These are phyloP conservation scores for Paramuricea clavata DNA, from an alignment of 92 coral and sea anemone genomes.

Conservation along the genomic window DNA sequence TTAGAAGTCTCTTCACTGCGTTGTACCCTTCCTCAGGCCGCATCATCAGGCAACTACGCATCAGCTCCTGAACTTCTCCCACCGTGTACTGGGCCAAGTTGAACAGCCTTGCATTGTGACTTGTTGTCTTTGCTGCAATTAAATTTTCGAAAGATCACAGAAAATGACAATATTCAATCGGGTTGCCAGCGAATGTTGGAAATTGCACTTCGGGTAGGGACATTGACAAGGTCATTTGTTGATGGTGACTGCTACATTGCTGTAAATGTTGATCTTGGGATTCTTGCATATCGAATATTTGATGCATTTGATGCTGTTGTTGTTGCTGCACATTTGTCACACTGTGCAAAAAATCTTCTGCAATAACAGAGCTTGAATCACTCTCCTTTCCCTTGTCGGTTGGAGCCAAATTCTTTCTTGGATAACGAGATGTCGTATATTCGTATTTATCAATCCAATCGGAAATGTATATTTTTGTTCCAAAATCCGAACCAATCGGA, in stretches of 20 bases:
- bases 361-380: neutral
- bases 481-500: too few species aligned
- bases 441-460: too few species aligned
- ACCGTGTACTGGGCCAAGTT: neutral
- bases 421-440: too few species aligned
- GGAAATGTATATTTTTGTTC: too few species aligned
- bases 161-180: constrained; percentile 55
- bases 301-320: constrained; percentile 50
- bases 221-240: constrained; percentile 45
- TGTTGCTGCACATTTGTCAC: constrained; percentile 59
- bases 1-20: neutral
- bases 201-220: constrained; percentile 59
- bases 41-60: neutral
- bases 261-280: neutral
- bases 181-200: constrained; percentile 38
- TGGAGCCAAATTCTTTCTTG: too few species aligned
- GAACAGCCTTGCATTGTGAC: neutral
- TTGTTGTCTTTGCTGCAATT: neutral
- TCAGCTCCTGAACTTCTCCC: neutral
- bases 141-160: constrained; percentile 18
- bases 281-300: constrained; percentile 9
- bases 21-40: neutral
- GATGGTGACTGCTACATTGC: neutral
- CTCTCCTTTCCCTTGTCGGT: neutral
- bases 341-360: constrained; percentile 2